Base-by-base conservation (phyloP, 2,888 invertebrate species). In the Drosophila barbarae region DNA sequence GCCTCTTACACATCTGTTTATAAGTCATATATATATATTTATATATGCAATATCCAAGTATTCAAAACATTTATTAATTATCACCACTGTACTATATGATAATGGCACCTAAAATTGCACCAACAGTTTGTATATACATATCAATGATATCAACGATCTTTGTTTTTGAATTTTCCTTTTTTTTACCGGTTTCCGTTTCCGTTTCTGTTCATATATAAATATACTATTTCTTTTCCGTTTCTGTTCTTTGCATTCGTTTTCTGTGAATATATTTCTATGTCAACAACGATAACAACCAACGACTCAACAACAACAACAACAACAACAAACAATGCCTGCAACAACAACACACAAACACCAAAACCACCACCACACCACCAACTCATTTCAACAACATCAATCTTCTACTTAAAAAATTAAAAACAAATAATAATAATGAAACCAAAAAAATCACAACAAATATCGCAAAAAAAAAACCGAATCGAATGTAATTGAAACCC, bases 91-190 rank as follows among this genome's bases (percentile, higher is more conserved):
- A 23, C 23, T 23, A 30, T 44, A 38, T 46, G 6, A 26, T 23
- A 64, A 64, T 39, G 57, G 66, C 57, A 66, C 64, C 34, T 28
- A 36, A 26, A 58, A 65, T 58, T 72, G 72, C 72, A 72, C 55
- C 23, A 39, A 38, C 49, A 32, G 36, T 49, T 53, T 72, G 60
- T 70, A 55, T 73, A 23, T 23, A 23, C 23, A 23, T 23, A 63
- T 46, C 63, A 52, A 59, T 36, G 21, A 70, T 34, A 50, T 65
- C 71, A 67, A 63, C 68, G 26, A n/a, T 75, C 63, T 69, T 77
- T 71, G 64, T 73, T 72, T 76, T 81, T 69, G 66, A 59, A 75
- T 76, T 73, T 76, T 78, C 71, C 26, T 26, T 3, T 73, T 72
- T 74, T 69, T 69, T 74, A 75, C 69, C 66, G 47, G 71, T 76